Base-by-base conservation (phyloP, 2,888 invertebrate species). In the Drosophila multiciliata region DNA sequence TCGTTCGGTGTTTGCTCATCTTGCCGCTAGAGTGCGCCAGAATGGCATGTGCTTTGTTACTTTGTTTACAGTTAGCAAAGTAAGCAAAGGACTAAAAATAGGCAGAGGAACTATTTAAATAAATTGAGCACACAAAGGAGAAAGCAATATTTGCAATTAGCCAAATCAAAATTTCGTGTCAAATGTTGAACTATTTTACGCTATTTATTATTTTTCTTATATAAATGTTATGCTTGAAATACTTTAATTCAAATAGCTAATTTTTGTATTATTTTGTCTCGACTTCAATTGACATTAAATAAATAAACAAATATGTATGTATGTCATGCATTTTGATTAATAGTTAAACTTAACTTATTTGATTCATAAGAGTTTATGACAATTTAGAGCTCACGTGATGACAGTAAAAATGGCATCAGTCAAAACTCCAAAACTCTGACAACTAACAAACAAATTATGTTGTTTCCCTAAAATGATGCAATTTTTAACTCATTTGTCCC, bases 21-120 rank as follows among this genome's bases (percentile, higher is more conserved):
- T 61, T 62, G 80, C 62, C 85, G 73, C 76, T 59, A 78, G 71
- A 86, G 72, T 75, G 70, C 86, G 80, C 66, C 54, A 42, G 54
- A 62, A 60, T 72, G 6, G 45, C 29, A 58, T 49, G 33, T 15
- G 38, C 17, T 35, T 52, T 38, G 48, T 12, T 54, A 52, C 54
- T 67, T 73, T 67, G 73, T 67, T 75, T 67, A 49, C 78, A 53
- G 65, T 74, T 62, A 67, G 57, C 52, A 23, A 66, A 45, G 36
- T 17, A 36, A 35, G 33, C 40, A 55, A 50, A 55, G 29, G 42
- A 36, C 58, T n/a, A 48, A 45, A 62, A 74, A 70, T 77, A 63
- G 75, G 65, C 80, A 59, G 58, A 59, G 65, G 36, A 32, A 73
- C 60, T 42, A 57, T 48, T 53, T 57, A 26, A 23, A 33, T 26